phyloP scores from a whole-genome alignment of 2,888 invertebrate genomes.

The Acanthopleura granulata region DNA sequence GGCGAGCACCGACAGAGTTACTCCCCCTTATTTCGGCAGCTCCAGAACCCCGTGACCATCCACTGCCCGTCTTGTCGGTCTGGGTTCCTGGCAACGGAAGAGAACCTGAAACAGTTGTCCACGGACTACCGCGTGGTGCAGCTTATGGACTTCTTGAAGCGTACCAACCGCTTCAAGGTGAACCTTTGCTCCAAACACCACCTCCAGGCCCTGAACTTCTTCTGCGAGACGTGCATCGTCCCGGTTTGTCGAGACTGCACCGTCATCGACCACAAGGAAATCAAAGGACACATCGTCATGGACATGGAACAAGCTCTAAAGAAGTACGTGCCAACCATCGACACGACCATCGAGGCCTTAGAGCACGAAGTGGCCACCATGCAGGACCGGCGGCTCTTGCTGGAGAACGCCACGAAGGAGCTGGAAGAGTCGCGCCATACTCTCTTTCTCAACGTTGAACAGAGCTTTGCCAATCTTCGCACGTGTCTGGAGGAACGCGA shows the following conservation, averaged over 20 bases:
- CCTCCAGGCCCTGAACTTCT: conserved; percentile 58
- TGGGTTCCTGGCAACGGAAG: conserved; percentile 50
- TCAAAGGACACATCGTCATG: conserved; percentile 48
- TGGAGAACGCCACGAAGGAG: conserved; percentile 41
- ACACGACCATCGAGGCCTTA: conserved; percentile 47
- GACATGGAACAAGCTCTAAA: conserved; percentile 52
- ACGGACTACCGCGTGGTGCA: conserved; percentile 59
- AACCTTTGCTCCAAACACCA: conserved; percentile 56
- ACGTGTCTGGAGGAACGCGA: conserved; percentile 49
- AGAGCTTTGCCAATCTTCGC: conserved; percentile 47
- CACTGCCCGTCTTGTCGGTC: conserved; percentile 51
- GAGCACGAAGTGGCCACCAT: conserved; percentile 42
- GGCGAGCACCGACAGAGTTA: conserved; percentile 39
- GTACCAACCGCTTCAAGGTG: conserved; percentile 51
- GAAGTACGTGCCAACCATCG: conserved; percentile 53
- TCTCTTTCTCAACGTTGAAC: conserved; percentile 45
- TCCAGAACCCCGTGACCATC: conserved; percentile 39
- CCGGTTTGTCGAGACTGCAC: conserved; percentile 59
- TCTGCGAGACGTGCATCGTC: conserved; percentile 55
- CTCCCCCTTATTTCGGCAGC: conserved; percentile 3
- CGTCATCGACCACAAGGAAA: conserved; percentile 53
- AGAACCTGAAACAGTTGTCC: conserved; percentile 47
- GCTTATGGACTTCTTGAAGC: conserved; percentile 57
- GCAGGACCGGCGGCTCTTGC: conserved; percentile 41
- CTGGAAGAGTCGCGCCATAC: conserved; percentile 39